A percentile compares a stretch with the other conserved stretches of the same genome.
Evolutionary conservation across 1,140 invertebrate genomes (phyloP).

Genomic region (Papilio dardanus): DNA sequence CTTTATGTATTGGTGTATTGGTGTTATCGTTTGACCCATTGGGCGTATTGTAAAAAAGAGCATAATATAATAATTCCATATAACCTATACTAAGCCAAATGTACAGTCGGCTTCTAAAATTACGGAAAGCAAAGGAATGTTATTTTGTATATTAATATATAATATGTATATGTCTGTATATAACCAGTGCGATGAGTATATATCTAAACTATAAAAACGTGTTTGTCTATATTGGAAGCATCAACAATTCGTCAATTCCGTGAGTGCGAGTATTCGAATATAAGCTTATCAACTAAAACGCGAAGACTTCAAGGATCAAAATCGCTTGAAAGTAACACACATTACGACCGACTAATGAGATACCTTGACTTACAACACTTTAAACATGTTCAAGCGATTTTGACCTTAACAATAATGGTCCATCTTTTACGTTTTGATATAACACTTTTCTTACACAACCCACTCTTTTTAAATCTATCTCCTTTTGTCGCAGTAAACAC

Average conservation of each 20-base stretch:
- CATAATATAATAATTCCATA: constrained; percentile 23
- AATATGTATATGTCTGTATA: constrained; percentile 36
- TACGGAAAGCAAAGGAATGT: constrained; percentile 25
- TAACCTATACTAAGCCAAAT: constrained; percentile 34
- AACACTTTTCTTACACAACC: constrained; percentile 66
- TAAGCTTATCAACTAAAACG: constrained; percentile 66
- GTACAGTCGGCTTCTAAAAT: constrained; percentile 26
- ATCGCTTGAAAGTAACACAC: constrained; percentile 48
- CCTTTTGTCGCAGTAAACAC: too few species aligned
- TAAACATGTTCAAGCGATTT: constrained; percentile 53
- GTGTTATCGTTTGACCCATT: not conserved
- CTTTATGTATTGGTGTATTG: constrained; percentile 23
- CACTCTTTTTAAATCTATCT: constrained; percentile 44
- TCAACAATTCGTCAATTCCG: constrained; percentile 76
- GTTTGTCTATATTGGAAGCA: constrained; percentile 72
- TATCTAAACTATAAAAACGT: constrained; percentile 53
- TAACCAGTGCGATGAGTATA: constrained; percentile 32
- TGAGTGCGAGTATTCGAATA: constrained; percentile 68
- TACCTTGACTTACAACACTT: constrained; percentile 1
- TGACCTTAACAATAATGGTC: constrained; percentile 69
- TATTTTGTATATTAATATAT: constrained; percentile 33
- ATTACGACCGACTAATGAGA: constrained; percentile 35
- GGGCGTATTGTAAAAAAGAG: constrained; percentile 20
- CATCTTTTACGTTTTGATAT: constrained; percentile 80
- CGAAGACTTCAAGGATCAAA: constrained; percentile 52